Evolutionary conservation across 2,888 invertebrate species (phyloP), one percentile per base, ranked within the genome.

Genomic region (Trichogramma evanescens): DNA sequence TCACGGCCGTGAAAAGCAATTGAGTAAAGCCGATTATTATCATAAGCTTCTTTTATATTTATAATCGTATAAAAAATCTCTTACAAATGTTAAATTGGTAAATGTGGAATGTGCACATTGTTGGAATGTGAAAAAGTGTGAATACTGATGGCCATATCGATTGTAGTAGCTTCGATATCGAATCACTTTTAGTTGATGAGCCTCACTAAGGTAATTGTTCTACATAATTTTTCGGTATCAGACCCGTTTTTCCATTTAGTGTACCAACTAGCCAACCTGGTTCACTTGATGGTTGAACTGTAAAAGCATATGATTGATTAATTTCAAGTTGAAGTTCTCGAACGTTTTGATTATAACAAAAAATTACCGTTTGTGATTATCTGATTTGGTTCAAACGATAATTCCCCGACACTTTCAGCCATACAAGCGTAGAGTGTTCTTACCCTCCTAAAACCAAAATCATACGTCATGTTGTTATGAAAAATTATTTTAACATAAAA

Each of bases 211-310:
- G 89, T 74, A 91, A 83, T 71, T 89, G 84, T 82, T 96, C 95
- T 61, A 96, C 95, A 80, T 97, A 97, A 82, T 97, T 97, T 80
- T 93, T 93, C 64, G 96, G 96, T 79, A 97, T 91, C 66, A 97
- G 85, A 54, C 97, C 96, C 54, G 88, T 89, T 80, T 89, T 89
- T 63, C 96, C 96, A 79, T 93, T 89, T 68, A 97, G 82, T 57
- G 91, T 90, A 66, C 98, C 98, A 78, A 96, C 94, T 73, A 98
- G 82, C 98, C 98, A 98, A 69, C 98, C 97, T 26, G 96, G 96
- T 81, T 98, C 98, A 74, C 91, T 88, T 39, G 95, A 95, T 68
- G 87, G 85, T 72, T 89, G 87, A 63, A 94, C 94, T 94, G 80
- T 55, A 82, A 81, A 60, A 63, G 60, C 64, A 50, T 26, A 39